Conservation (phyloP, 2,888 invertebrate genomes). For the Pediacus dermestoides region DNA sequence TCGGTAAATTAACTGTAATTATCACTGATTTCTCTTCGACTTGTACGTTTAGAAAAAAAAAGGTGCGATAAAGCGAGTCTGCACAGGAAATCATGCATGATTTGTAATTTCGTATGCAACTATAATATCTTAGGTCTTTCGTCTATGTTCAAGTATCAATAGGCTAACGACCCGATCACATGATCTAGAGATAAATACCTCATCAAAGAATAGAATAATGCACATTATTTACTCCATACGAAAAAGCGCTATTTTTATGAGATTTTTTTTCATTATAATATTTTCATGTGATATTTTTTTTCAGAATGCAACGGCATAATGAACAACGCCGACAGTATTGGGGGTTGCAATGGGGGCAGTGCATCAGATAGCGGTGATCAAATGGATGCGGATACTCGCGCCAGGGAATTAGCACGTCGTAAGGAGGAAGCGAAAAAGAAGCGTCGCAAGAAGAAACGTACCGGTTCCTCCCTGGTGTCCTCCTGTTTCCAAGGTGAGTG, state of each 20-base stretch:
- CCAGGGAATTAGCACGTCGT: constrained; percentile 67
- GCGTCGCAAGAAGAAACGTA: constrained; percentile 86
- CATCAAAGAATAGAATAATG: too few relatives aligned
- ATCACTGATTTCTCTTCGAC: too few relatives aligned
- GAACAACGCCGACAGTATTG: constrained; percentile 54
- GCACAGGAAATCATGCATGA: too few relatives aligned
- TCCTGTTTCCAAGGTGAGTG: constrained; percentile 90
- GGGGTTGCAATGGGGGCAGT: constrained; percentile 51
- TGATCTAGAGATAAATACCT: too few relatives aligned
- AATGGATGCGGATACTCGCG: constrained; percentile 58
- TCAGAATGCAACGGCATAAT: constrained; percentile 46
- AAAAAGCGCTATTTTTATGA: neutral
- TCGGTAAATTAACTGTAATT: too few relatives aligned
- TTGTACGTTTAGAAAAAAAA: too few relatives aligned
- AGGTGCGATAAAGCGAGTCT: too few relatives aligned
- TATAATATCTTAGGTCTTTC: too few relatives aligned
- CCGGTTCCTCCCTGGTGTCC: constrained; percentile 82
- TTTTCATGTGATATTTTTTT: constrained; percentile 13
- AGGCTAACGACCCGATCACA: too few relatives aligned
- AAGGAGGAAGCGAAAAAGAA: constrained; percentile 87
- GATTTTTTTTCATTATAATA: constrained; percentile 1
- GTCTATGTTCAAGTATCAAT: too few relatives aligned
- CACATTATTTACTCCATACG: too few relatives aligned
- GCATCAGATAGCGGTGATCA: constrained; percentile 53
- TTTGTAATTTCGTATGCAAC: too few relatives aligned